Evolutionary conservation across 2,113 vertebrate species (phyloP), one percentile per base, ranked within the genome.

Genomic region (Phodopus roborovskii): DNA sequence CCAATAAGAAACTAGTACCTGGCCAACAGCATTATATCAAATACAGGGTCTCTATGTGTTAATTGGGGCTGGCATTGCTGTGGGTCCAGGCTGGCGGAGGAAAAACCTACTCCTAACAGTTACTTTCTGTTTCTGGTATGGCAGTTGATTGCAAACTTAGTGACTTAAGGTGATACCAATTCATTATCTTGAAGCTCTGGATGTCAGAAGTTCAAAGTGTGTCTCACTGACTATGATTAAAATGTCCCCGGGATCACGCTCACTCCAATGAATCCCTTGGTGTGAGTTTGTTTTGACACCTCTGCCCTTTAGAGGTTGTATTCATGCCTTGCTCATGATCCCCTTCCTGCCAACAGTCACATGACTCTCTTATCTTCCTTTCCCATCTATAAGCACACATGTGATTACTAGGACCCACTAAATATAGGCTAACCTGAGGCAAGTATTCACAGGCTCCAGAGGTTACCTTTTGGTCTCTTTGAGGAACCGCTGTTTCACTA

Each of bases 131-230:
- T 73, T 39, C 11, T 95, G 17, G 71, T 82, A 3, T 77, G 68
- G 75, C 12, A 88, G 70, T 68, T 87, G 75, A 39, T 71, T 58
- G 16, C 19, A 71, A 82, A n/a, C 33, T 68, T 77, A 17, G 20
- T 42, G 78, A 81, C 79, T 88, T 91, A 78, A 92, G 88, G 62
- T 71, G 75, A 90, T 30, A 96, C 10, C 33, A 12, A 42, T 81
- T n/a, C 62, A 26, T 84, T 81, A n/a, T 77, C 70, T 71, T 36
- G 15, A 10, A 53, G 13, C 71, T 96, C 73, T 64, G 12, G 45
- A 92, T n/a, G 26, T 73, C 48, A 48, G 36, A 77, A 91, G 45
- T 82, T 83, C 71, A 62, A 68, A 94, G 58, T 82, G 58, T 64
- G 28, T 84, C 82, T 91, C 33, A 42, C 56, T 60, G n/a, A 70